phyloP scores from a whole-genome alignment of 2,888 invertebrate species.

The Drosophila setosimentum region DNA sequence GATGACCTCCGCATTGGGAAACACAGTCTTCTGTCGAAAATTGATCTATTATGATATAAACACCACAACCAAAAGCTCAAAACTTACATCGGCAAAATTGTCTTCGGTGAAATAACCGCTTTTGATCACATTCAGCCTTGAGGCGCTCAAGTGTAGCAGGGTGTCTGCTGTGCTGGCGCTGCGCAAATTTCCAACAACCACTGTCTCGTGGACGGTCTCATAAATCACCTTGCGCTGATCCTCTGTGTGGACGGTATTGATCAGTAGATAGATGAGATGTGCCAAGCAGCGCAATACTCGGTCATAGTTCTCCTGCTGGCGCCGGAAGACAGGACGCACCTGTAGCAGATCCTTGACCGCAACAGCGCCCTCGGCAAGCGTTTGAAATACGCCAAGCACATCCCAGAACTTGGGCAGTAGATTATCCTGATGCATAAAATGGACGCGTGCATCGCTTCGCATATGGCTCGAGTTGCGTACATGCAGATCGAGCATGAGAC shows the following conservation, averaged over 20 bases:
- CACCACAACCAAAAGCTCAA: not conserved
- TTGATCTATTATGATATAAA: not conserved
- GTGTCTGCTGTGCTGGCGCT: conserved; percentile 91
- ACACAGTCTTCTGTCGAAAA: conserved; percentile 87
- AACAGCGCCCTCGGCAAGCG: conserved; percentile 88
- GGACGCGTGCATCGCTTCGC: conserved; percentile 56
- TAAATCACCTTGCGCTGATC: conserved; percentile 86
- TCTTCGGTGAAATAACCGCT: conserved; percentile 92
- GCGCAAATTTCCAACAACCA: conserved; percentile 87
- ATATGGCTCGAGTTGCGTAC: conserved; percentile 86
- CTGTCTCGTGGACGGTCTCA: conserved; percentile 85
- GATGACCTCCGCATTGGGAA: conserved; percentile 90
- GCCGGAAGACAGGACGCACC: conserved; percentile 89
- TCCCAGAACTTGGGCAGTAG: conserved; percentile 89
- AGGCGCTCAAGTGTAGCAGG: conserved; percentile 93
- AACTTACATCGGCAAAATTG: conserved; percentile 86
- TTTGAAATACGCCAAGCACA: conserved; percentile 89
- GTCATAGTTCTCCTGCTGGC: conserved; percentile 93
- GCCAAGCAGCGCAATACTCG: conserved; percentile 92
- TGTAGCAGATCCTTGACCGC: conserved; percentile 86
- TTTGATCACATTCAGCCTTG: conserved; percentile 91
- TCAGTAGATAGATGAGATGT: conserved; percentile 90
- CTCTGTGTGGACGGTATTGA: conserved; percentile 86
- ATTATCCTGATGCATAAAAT: conserved; percentile 83
- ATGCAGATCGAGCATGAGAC: conserved; percentile 91